Base-by-base conservation (phyloP, 2,113 vertebrate species). In the Boulengeromyrus knoepffleri region DNA sequence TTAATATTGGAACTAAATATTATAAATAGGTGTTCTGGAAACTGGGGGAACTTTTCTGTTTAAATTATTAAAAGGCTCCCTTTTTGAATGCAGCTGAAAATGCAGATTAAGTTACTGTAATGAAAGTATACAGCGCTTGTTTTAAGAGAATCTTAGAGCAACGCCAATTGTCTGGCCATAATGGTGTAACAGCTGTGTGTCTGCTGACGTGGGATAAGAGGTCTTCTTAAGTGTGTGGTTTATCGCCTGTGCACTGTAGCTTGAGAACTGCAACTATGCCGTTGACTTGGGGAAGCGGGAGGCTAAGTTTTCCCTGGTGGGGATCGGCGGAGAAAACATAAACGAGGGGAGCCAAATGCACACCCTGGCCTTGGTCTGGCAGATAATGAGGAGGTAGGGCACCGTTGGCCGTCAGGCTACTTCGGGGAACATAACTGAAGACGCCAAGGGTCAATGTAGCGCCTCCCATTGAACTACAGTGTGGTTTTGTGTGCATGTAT, bases 241-340 rank as follows among this genome's bases (percentile, higher is more conserved):
- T 85, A 36, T 58, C 3, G 1, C 27, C 5, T 15, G 47, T 45
- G 13, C 39, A 12, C 21, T 49, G 21, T 85, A 99, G 98, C 97
- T 99, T 92, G 99, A 99, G 94, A 99, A 99, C 93, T 99, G 99
- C 92, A 99, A 98, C 95, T 99, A 99, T 27, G 98, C 97, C 15
- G 97, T 99, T 87, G 95, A 97, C 19, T 95, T 99, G 47, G 97
- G 98, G 85, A 97, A 96, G 93, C 94, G 94, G 88, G 95, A 96
- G 17, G 98, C 98, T 90, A 97, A 93, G 92, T 99, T 99, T 94
- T 99, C 99, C 24, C 95, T 99, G 92, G 99, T 99, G 89, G 99
- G 99, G 90, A 97, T 99, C 89, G 97, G 96, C 94, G 99, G 99
- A 53, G 95, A 97, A 0, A 98, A 99, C 92, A 92, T 99, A 62